Conservation (phyloP, 2,113 vertebrate genomes). For the Pteruthius melanotis region DNA sequence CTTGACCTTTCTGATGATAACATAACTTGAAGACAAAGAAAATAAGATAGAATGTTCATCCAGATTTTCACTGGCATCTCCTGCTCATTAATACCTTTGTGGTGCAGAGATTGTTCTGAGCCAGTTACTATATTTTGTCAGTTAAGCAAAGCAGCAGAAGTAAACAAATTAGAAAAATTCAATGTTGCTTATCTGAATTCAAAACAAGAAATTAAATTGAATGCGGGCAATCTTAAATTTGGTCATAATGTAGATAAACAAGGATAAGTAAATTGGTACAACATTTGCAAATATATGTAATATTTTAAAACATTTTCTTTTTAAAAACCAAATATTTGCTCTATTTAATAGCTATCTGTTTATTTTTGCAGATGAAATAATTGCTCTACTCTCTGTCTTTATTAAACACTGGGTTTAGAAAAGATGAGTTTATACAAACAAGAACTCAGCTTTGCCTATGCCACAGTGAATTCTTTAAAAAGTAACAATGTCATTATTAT, state of each 20-base stretch:
- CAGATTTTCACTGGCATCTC: background rate
- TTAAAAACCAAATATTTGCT: slow-evolving; percentile 58
- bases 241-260: slow-evolving; percentile 47
- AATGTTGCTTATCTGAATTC: slow-evolving; percentile 38
- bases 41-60: background rate
- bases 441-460: background rate
- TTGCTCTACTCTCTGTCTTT: slow-evolving; percentile 7
- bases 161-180: slow-evolving; percentile 59
- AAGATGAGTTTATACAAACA: background rate
- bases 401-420: slow-evolving; percentile 22
- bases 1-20: background rate
- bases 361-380: slow-evolving; percentile 59
- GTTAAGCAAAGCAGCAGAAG: background rate
- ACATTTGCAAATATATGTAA: slow-evolving; percentile 28
- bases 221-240: slow-evolving; percentile 32
- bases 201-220: slow-evolving; percentile 46
- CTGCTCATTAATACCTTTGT: background rate
- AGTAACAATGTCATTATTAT: background rate
- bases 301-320: slow-evolving; percentile 59
- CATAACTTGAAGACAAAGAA: background rate
- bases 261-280: slow-evolving; percentile 49
- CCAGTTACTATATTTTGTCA: background rate
- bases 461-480: background rate
- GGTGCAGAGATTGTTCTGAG: background rate
- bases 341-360: slow-evolving; percentile 46